Evolutionary conservation across 2,113 vertebrate species (phyloP).

Genomic region (Seriola aureovittata): DNA sequence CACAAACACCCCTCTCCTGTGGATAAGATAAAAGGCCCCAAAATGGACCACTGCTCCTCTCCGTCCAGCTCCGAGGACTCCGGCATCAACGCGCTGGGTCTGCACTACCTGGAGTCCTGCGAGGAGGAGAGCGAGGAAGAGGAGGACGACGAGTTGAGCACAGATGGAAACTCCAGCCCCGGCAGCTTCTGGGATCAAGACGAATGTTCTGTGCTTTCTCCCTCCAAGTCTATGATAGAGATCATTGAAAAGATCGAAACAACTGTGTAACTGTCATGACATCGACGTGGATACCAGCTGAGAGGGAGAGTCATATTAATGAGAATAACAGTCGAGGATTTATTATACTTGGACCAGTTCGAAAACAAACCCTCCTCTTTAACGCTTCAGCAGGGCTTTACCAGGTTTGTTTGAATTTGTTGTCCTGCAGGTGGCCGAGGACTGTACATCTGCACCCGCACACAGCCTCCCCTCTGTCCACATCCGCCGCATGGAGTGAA

Average conservation of each 20-base stretch:
- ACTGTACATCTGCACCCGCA: slow-evolving; percentile 55
- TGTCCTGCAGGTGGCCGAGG: slow-evolving; percentile 58
- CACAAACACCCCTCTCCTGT: slow-evolving; percentile 69
- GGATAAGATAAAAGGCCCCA: slow-evolving; percentile 89
- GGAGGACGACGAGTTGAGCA: slow-evolving; percentile 83
- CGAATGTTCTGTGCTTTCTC: slow-evolving; percentile 92
- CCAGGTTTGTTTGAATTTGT: slow-evolving; percentile 29
- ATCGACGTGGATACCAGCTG: slow-evolving; percentile 13
- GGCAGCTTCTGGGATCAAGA: slow-evolving; percentile 96
- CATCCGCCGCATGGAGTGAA: slow-evolving; percentile 68
- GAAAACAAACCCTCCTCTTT: slow-evolving; percentile 18
- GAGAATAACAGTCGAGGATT: slow-evolving; percentile 45
- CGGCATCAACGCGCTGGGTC: slow-evolving; percentile 94
- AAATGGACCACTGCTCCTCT: slow-evolving; percentile 95
- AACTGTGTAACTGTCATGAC: slow-evolving; percentile 88
- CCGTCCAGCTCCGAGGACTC: slow-evolving; percentile 98
- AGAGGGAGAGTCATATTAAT: slow-evolving; percentile 7
- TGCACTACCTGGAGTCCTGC: slow-evolving; percentile 93
- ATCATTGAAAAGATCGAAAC: slow-evolving; percentile 99
- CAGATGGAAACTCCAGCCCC: slow-evolving; percentile 92
- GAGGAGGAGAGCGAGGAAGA: slow-evolving; percentile 94
- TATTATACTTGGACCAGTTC: slow-evolving; percentile 33
- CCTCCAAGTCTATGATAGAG: slow-evolving; percentile 94
- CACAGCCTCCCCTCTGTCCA: slow-evolving; percentile 54
- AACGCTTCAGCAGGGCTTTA: slow-evolving; percentile 11